These are phyloP conservation scores for Callorhinus ursinus DNA, from an alignment of 2,113 vertebrate genomes.

Conservation along the genomic window DNA sequence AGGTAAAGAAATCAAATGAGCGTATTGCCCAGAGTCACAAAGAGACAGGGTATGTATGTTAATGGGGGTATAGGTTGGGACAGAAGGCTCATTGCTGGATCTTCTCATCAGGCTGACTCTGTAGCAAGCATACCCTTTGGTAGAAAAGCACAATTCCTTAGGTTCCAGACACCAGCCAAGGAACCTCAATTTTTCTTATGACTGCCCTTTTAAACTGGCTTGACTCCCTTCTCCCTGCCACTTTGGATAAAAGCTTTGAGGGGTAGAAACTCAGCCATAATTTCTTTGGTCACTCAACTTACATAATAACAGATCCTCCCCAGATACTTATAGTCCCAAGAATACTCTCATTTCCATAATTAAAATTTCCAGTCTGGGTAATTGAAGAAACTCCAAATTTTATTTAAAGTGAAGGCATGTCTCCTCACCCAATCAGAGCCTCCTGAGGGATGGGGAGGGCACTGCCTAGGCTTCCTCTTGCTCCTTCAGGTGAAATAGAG, in stretches of 20 bases:
- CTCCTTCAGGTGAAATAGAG: neutral
- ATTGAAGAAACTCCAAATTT: neutral
- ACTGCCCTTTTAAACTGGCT: neutral
- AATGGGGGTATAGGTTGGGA: neutral
- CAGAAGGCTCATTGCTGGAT: neutral
- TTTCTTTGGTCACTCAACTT: slow-evolving; percentile 37
- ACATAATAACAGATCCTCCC: neutral
- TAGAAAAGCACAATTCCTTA: neutral
- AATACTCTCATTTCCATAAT: slow-evolving; percentile 49
- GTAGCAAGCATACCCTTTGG: neutral
- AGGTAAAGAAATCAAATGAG: neutral
- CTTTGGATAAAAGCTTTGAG: neutral
- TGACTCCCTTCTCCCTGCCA: neutral
- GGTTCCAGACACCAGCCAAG: neutral
- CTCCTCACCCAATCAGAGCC: neutral
- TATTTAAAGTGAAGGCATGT: neutral
- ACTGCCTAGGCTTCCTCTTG: too few relatives aligned
- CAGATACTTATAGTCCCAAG: neutral
- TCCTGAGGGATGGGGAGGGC: neutral
- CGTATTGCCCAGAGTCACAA: neutral
- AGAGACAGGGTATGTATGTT: neutral
- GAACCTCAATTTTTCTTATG: neutral
- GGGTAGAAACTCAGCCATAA: neutral
- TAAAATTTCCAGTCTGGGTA: slow-evolving; percentile 8
- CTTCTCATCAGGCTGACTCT: neutral